Evolutionary conservation across 2,113 vertebrate species (phyloP).

Genomic region (Mus pahari): DNA sequence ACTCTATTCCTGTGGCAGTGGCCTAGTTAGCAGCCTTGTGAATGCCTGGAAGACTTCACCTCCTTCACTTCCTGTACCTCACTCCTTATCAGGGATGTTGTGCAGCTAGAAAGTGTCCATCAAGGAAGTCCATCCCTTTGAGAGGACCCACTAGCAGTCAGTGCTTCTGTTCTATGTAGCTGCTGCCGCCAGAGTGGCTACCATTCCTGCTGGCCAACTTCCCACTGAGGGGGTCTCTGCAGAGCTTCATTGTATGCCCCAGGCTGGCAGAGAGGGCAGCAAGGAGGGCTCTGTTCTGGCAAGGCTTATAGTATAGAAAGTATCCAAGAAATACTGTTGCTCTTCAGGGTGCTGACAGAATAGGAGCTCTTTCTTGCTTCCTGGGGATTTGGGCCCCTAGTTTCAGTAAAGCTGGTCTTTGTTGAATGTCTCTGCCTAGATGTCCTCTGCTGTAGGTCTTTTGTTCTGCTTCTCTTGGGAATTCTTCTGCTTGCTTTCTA

Average conservation of each 20-base stretch:
- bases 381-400: not conserved
- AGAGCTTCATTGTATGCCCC: not conserved
- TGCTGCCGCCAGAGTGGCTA: not conserved
- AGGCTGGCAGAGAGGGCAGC: not conserved
- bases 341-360: not conserved
- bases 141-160: not conserved
- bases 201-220: not conserved
- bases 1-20: not conserved
- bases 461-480: not conserved
- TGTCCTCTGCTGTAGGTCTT: not conserved
- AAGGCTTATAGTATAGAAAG: fast-evolving
- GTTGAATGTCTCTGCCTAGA: not conserved
- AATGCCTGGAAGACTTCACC: not conserved
- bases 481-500: not conserved
- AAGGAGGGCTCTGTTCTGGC: not conserved
- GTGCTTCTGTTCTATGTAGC: not conserved
- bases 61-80: not conserved
- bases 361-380: not conserved
- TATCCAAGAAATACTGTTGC: not conserved
- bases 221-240: not conserved
- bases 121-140: not conserved
- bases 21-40: not conserved
- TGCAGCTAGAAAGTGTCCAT: not conserved
- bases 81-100: not conserved
- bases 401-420: not conserved